Evolutionary conservation across 1,140 invertebrate genomes (phyloP), one percentile per base, ranked within the genome.

Genomic region (Littorina saxatilis): DNA sequence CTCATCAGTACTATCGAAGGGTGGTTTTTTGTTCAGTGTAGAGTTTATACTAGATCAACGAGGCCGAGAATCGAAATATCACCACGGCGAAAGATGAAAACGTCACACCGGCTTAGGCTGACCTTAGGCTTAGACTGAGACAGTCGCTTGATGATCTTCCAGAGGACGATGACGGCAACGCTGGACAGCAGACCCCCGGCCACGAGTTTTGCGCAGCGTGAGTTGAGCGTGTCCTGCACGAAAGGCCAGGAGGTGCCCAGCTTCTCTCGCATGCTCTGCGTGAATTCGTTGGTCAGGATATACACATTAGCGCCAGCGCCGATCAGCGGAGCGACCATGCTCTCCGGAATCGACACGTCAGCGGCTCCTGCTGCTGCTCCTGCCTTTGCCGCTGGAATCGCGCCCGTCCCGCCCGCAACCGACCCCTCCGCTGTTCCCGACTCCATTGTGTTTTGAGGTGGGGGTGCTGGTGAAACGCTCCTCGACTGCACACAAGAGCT

Each of bases 131-230:
- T 63, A 7, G 55, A 32, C 23, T 58, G n/a, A 29, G 11, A 29
- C 0, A 61, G 40, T 1, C 76, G 52, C 13, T 58, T 58, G 55
- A 58, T 23, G 58, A 78, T 52, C 39, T 78, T 78, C 76, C 76
- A 78, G 35, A 78, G 15, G 35, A 43, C 15, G 37, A 78, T 66
- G 76, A 39, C 58, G 55, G 76, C 58, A 17, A 78, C 76, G 37
- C 55, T 63, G 55, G 58, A 55, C 76, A 78, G 55, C 35, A 78
- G 32, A 2, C 76, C 76, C 5, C 76, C 76, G 20, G 76, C 76
- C 35, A 78, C 27, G 1, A 66, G 13, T 47, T 63, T 78, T 55
- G n/a, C 55, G 76, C 43, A 78, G 32, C 76, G 52, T 23, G 55
- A 37, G 3, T 52, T 23, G 50, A 78, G 37, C 5, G 35, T 39